Base-by-base conservation (phyloP, 2,888 invertebrate species). In the Drosophila recens region DNA sequence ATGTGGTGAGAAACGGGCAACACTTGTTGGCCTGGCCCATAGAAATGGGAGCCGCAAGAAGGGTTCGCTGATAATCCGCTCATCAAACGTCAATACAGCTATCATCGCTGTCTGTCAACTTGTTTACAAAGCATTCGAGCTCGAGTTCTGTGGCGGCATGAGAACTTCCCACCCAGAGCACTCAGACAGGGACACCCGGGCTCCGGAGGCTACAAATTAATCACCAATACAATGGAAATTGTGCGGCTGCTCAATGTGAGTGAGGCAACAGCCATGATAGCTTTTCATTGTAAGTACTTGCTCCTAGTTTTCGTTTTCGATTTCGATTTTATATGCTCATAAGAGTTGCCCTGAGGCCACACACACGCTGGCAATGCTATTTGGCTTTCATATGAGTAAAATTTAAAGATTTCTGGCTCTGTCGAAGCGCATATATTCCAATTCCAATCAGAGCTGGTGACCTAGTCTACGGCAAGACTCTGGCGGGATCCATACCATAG, bases 21-120 rank as follows among this genome's bases (percentile, higher is more conserved):
- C 80, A 80, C 80, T 82, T 80, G 82, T 80, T 71, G 67, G 64
- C 51, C 51, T 30, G 43, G 58, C 64, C 42, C 54, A 13, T 45
- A 20, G 48, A 33, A 46, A 46, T 30, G 42, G 34, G 13, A 13
- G 49, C 20, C n/a, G 10, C 67, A 34, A 20, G 34, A 57, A 67
- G 53, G 67, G 54, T 62, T 58, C 23, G 33, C 54, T 61, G 85
- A 81, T 90, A 88, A 88, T 90, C 90, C 89, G 89, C 85, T 90
- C 89, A 90, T 80, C 89, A 88, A 80, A 90, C 88, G 87, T 88
- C 90, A 89, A 87, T 87, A 64, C 70, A 75, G 72, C 72, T 58
- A 68, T 71, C 70, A 61, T 69, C 61, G 76, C n/a, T 68, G 73
- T 43, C 66, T 77, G 71, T 89, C 89, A 87, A 84, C 72, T 75